Percentiles rank a stretch among this genome's conserved stretches.
Conservation (phyloP, 2,888 invertebrate species). For the Aleiodes leptofemur region DNA sequence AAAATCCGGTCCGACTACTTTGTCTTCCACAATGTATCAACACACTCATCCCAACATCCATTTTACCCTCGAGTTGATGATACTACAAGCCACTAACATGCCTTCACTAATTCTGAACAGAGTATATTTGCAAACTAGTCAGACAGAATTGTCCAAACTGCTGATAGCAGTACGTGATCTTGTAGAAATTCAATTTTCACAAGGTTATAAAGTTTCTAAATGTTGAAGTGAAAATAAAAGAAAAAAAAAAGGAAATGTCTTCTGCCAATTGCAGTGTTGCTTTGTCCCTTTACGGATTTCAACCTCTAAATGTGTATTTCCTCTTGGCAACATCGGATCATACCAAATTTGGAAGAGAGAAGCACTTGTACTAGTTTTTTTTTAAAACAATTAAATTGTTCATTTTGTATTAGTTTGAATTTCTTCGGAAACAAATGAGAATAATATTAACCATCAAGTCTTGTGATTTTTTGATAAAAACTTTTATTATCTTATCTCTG, state of each 20-base stretch:
- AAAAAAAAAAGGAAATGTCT: not conserved
- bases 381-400: not conserved
- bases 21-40: conserved; percentile 1
- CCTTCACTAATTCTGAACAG: not conserved
- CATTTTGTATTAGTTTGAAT: too few species aligned
- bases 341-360: conserved; percentile 14
- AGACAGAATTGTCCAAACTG: not conserved
- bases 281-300: conserved; percentile 28
- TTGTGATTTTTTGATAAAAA: too few species aligned
- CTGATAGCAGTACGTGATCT: conserved; percentile 2
- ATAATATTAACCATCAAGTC: too few species aligned
- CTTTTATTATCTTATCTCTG: too few species aligned
- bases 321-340: conserved; percentile 11
- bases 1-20: conserved; percentile 49
- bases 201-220: conserved; percentile 19
- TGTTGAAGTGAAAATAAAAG: not conserved
- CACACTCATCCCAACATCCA: not conserved
- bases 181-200: not conserved
- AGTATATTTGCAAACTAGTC: not conserved
- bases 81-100: not conserved
- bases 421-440: too few species aligned
- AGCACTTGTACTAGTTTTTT: conserved; percentile 19
- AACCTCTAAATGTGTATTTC: conserved; percentile 4
- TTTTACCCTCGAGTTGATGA: not conserved
- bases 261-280: conserved; percentile 10